phyloP scores from a whole-genome alignment of 2,113 vertebrate genomes.

The Dicrurus megarhynchus region DNA sequence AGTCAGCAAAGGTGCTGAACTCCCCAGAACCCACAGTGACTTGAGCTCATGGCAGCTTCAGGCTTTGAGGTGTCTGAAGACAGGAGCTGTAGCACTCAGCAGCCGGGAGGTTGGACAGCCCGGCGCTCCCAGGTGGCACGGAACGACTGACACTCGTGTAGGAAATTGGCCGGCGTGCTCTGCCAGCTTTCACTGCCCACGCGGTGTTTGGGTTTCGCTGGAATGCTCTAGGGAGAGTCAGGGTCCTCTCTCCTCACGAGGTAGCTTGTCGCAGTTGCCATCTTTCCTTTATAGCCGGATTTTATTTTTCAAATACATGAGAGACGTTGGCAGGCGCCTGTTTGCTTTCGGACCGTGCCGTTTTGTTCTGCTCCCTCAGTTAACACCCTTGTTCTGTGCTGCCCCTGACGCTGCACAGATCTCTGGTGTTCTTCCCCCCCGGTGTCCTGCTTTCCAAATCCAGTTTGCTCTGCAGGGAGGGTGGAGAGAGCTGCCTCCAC shows the following conservation, averaged over 20 bases:
- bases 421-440: background rate
- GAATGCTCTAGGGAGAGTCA: background rate
- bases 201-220: no score
- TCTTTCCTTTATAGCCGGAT: no score
- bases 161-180: accelerated
- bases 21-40: background rate
- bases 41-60: accelerated
- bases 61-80: no score
- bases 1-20: background rate
- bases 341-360: accelerated
- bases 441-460: background rate
- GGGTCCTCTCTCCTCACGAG: accelerated
- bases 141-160: accelerated
- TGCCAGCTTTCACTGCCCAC: accelerated
- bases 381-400: background rate
- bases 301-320: accelerated
- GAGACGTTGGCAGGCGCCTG: background rate
- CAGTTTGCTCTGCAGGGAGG: background rate
- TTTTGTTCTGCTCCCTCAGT: background rate
- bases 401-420: background rate
- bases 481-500: accelerated
- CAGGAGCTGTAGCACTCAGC: accelerated
- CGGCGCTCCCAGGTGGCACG: background rate
- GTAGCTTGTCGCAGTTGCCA: accelerated
- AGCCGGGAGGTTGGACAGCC: background rate